Base-by-base conservation (phyloP, 2,113 vertebrate genomes). In the Paedocypris sp. region DNA sequence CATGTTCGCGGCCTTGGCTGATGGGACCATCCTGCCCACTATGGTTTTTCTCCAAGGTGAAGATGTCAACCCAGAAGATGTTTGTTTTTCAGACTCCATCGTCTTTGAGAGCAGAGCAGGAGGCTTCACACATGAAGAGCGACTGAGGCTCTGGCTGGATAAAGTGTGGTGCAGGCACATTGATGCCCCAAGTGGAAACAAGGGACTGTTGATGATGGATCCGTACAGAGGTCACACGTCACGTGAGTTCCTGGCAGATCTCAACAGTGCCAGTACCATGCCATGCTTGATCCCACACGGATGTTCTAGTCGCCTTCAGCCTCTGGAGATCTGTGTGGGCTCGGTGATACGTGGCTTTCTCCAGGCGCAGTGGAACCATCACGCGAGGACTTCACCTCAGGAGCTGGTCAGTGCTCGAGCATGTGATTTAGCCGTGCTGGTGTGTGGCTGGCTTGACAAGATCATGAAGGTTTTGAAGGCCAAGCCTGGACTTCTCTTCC, bases 371-470 rank as follows among this genome's bases (percentile, higher is more conserved):
- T 97, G 94, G 92, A 80, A 68, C 6, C 88, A 89, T 35, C 73
- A 79, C 60, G 82, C 84, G 0, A 68, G 62, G 0, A 70, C 0
- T 80, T 78, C 6, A 75, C 80, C 2, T 42, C 67, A 19, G 25
- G 67, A 0, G 82, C 80, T 72, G n/a, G 45, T 59, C 10, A 80
- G 85, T 45, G 70, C 85, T 54, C 72, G 26, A 73, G 33, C 66
- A 0, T 73, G 82, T 0, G 75, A 84, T 39, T 73, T 95, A 12
- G 79, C 87, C 0, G 83, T 86, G 48, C 79, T 89, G 56, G 77
- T 97, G 10, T 59, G 93, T 19, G 77, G 75, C 11, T 98, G 94
- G 91, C 41, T 98, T 67, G 84, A 80, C 0, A 89, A 96, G 58
- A 79, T 84, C 0, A 62, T 89, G 4, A 83, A 79, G 0, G 79